A percentile compares a stretch with the other conserved stretches of the same genome.
Conservation (phyloP, 2,888 invertebrate genomes). For the Drosophila leonis region DNA sequence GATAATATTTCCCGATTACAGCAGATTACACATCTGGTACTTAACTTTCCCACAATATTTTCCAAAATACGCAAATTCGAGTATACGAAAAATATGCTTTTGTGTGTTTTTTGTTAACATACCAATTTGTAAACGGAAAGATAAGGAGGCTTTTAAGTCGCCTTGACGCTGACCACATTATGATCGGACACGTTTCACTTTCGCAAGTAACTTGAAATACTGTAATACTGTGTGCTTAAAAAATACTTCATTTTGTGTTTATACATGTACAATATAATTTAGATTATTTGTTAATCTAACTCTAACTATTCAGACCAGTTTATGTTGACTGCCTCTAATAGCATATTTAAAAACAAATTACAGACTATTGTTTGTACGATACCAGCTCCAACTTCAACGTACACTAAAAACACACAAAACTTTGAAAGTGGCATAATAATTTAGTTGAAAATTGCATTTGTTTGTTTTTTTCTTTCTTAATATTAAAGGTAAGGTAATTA, state of each 20-base stretch:
- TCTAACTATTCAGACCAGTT: conserved; percentile 45
- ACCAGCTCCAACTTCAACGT: conserved; percentile 27
- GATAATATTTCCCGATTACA: no score
- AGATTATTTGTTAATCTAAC: conserved; percentile 19
- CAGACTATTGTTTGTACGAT: conserved; percentile 50
- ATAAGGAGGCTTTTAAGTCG: neutral
- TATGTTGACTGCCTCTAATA: conserved; percentile 54
- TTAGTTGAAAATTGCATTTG: conserved; percentile 72
- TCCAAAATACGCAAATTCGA: neutral
- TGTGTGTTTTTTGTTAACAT: neutral
- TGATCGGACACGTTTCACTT: neutral
- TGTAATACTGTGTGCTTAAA: neutral
- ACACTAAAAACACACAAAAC: conserved; percentile 13
- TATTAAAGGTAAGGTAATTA: conserved; percentile 71
- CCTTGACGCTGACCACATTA: neutral
- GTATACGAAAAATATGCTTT: neutral
- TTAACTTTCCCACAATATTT: no score
- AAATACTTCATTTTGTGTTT: conserved; percentile 12
- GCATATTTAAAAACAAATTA: conserved; percentile 69
- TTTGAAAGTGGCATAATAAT: conserved; percentile 46
- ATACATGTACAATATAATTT: conserved; percentile 1
- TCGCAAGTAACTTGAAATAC: neutral
- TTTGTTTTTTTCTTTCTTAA: conserved; percentile 10
- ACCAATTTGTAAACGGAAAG: neutral
- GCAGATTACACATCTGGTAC: no score